Base-by-base conservation (phyloP, 2,797 vertebrate genomes). In the Sparidentex hasta region DNA sequence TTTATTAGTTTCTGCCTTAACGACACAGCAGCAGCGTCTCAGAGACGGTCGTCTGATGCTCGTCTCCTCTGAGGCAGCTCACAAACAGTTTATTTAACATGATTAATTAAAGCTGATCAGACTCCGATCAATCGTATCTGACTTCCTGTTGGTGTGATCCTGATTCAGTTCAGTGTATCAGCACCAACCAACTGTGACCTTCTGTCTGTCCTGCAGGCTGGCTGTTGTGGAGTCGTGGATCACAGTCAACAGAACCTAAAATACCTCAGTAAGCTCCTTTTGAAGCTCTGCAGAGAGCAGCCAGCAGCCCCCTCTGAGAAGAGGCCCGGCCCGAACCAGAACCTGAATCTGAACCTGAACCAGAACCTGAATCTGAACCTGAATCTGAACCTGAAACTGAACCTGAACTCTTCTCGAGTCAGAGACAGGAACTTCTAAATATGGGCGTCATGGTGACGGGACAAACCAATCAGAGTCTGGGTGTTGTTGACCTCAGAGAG, bases 241-340 rank as follows among this genome's bases (percentile, higher is more conserved):
- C 13, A 12, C 59, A 66, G 58, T 66, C 54, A 71, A 47, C 64
- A 77, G 67, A 2, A 50, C 65, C 74, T 65, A 43, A 84, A 90
- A 90, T 89, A 84, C 16, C 71, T 72, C 27, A 0, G 18, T 91
- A 90, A 91, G 87, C 88, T 86, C 64, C 87, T 91, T 91, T 88
- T 59, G 76, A 70, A 16, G 21, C 77, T 57, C 17, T 29, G 50
- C 56, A 18, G 70, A 50, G 17, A 58, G 41, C 43, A 27, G 29
- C 47, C 8, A 3, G 21, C 46, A 43, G 21, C 74, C 27, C 71
- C 27, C 11, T 73, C 47, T 5, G 27, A 50, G 55, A 4, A 17
- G 41, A 70, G 44, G 47, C 48, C 52, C 21, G 1, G 5, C 29
- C 29, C 29, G 5, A 7, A 48, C 33, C 47, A 25, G 44, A 66